Conservation (phyloP, 2,888 invertebrate genomes). For the Anorthoa munda region DNA sequence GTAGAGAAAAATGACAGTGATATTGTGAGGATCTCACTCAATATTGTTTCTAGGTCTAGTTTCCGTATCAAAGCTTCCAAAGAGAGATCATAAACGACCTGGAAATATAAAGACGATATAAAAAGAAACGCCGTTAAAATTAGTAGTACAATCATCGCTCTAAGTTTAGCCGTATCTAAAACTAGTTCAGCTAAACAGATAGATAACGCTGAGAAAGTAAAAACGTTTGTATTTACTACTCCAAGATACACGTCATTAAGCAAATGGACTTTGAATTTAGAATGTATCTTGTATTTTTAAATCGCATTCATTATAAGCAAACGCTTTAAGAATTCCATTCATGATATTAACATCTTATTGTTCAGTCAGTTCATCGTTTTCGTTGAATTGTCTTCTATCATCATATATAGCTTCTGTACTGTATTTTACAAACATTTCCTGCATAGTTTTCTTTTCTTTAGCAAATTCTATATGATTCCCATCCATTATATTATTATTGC, state of each 20-base stretch:
- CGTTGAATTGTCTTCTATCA: background rate
- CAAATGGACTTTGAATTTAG: conserved; percentile 15
- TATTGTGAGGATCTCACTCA: no score
- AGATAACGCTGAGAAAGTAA: conserved; percentile 8
- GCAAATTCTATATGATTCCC: no score
- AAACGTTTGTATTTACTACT: conserved; percentile 15
- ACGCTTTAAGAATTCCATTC: conserved; percentile 1
- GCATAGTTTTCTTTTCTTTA: background rate
- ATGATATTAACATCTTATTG: conserved; percentile 7
- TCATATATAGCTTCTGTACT: background rate
- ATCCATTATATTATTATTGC: no score
- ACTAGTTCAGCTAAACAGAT: conserved; percentile 28
- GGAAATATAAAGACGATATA: conserved; percentile 3
- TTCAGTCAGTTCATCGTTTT: background rate
- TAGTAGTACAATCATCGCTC: conserved; percentile 4
- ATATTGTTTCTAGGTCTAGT: background rate
- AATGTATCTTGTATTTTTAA: conserved; percentile 39
- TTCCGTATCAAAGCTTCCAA: background rate
- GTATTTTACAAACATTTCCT: background rate
- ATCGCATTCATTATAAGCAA: conserved; percentile 12
- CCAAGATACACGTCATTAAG: conserved; percentile 21
- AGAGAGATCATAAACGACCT: background rate
- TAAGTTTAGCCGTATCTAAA: conserved; percentile 36
- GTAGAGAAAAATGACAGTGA: no score
- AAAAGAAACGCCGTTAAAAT: conserved; percentile 18